Percentiles rank a stretch among this genome's conserved stretches.
These are phyloP conservation scores for Oceanodroma tethys DNA, from an alignment of 2,113 vertebrate genomes.

Conservation along the genomic window DNA sequence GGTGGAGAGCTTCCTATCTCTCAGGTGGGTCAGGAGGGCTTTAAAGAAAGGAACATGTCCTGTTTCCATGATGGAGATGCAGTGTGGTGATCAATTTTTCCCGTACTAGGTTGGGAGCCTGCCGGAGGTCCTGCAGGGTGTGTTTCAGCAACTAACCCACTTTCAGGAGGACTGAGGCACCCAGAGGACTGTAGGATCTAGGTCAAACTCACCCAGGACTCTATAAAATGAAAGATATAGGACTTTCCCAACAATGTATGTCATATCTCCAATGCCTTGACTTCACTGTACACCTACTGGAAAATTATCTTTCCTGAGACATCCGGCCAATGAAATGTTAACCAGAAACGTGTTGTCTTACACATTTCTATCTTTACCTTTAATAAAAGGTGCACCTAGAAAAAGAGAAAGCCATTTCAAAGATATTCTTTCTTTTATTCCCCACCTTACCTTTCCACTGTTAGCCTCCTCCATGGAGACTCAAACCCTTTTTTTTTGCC, in stretches of 20 bases:
- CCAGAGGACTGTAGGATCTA: not conserved
- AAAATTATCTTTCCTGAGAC: not conserved
- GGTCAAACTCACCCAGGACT: not conserved
- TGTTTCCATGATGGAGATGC: not conserved
- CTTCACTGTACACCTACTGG: not conserved
- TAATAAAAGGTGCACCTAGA: not conserved
- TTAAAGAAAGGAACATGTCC: not conserved
- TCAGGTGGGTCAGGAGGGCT: not conserved
- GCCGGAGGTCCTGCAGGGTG: not conserved
- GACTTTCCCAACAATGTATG: not conserved
- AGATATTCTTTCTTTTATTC: not conserved
- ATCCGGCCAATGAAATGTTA: not conserved
- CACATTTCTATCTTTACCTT: not conserved
- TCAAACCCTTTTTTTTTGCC: not conserved
- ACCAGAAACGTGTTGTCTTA: not conserved
- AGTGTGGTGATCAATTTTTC: accelerated
- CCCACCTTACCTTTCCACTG: not conserved
- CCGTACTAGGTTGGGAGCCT: not conserved
- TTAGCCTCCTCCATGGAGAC: not conserved
- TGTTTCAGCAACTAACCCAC: not conserved
- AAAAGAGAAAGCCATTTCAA: not conserved
- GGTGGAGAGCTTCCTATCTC: not conserved
- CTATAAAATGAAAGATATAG: not conserved
- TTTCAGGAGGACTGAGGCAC: not conserved
- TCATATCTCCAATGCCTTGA: not conserved